phyloP scores from a whole-genome alignment of 2,888 invertebrate genomes.

The Scaptomyza flava region DNA sequence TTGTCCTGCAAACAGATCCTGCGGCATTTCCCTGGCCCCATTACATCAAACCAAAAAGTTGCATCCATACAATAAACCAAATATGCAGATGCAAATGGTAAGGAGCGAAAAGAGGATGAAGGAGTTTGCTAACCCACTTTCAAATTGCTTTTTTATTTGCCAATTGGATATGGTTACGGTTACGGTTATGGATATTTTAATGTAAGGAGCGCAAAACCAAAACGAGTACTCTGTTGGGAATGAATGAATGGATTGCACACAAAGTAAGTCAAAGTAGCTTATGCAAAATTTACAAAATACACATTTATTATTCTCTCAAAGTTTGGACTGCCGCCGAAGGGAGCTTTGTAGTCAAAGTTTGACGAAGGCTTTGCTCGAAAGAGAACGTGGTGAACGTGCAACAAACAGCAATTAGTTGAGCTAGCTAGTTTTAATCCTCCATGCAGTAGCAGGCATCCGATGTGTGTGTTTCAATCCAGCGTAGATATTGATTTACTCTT shows the following conservation, averaged over 20 bases:
- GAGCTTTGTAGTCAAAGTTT: constrained; percentile 46
- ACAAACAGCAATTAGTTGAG: constrained; percentile 29
- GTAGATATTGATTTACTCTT: constrained; percentile 56
- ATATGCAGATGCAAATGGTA: background rate
- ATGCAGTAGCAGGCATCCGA: constrained; percentile 53
- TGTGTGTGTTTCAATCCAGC: constrained; percentile 53
- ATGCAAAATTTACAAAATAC: constrained; percentile 60
- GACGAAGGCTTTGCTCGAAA: constrained; percentile 36
- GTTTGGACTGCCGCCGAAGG: constrained; percentile 35
- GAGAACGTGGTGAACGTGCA: background rate
- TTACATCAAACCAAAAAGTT: constrained; percentile 30
- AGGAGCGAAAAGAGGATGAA: background rate
- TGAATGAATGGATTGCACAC: constrained; percentile 28
- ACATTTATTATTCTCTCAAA: constrained; percentile 43
- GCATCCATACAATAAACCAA: constrained; percentile 11
- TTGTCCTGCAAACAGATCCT: constrained; percentile 33
- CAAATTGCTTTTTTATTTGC: constrained; percentile 75
- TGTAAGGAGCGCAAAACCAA: constrained; percentile 1
- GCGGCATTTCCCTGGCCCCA: constrained; percentile 19
- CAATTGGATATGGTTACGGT: constrained; percentile 50
- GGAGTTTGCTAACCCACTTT: constrained; percentile 61
- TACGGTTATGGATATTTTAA: constrained; percentile 34
- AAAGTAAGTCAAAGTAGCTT: constrained; percentile 63
- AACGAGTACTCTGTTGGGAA: constrained; percentile 23
- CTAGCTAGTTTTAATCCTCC: constrained; percentile 41